Base-by-base conservation (phyloP, 2,113 vertebrate species). In the Sisor rabdophorus region DNA sequence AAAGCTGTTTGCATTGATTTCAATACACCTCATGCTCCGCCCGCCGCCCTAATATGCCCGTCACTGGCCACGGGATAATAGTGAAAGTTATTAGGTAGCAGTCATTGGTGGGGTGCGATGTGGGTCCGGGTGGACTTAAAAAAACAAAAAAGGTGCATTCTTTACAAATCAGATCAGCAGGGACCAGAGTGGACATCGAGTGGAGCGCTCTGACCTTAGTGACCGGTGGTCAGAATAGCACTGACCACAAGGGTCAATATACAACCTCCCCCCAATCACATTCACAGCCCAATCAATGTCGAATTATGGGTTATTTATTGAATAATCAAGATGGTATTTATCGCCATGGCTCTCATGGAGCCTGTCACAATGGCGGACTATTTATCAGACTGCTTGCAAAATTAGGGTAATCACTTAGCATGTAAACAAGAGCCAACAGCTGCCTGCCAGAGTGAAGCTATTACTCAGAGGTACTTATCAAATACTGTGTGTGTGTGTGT, bases 401-500 rank as follows among this genome's bases (percentile, higher is more conserved):
- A 95, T 95, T 92, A 95, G 93, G 92, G 91, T 93, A 94, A 95
- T 95, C 93, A 93, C 90, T 90, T 93, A 93, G 90, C 92, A 94
- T 93, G 93, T 93, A 94, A 93, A 94, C 92, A 92, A 91, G 92
- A 91, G 88, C 89, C 82, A 92, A 92, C 93, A 94, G 93, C 94
- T 92, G 92, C 90, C 90, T 88, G 86, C 84, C 88, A 88, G 89
- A 88, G 86, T 86, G 78, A 80, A 78, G 85, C 90, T 87, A 90
- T 93, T 89, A 91, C 85, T 92, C 90, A 91, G 88, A 86, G 82
- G 87, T 90, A 90, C 89, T 92, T 90, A 92, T 86, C 85, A 86
- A 65, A 64, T 48, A 55, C 24, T 60, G 70, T 65, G 44, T 75
- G 65, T 71, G 71, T 74, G 47, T 79, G 75, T 76, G 71, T 77